A percentile compares a stretch with the other conserved stretches of the same genome.
Evolutionary conservation across 2,797 vertebrate species (phyloP).

Genomic region (Argya squamiceps): DNA sequence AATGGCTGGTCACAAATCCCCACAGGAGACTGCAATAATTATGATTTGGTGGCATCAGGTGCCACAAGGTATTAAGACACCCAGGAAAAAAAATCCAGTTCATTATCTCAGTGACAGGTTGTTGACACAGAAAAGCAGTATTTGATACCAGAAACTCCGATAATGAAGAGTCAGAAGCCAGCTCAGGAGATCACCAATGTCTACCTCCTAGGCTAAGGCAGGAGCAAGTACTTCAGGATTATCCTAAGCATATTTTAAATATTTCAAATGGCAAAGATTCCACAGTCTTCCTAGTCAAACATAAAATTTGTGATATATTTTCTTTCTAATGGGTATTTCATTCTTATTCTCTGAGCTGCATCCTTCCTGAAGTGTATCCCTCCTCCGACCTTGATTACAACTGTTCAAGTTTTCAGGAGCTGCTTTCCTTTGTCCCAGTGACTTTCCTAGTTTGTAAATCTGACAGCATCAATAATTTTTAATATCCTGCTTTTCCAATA

Average conservation of each 20-base stretch:
- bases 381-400: background rate
- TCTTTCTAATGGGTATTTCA: background rate
- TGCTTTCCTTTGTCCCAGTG: background rate
- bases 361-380: background rate
- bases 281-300: background rate
- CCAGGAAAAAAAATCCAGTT: background rate
- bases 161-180: background rate
- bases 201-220: background rate
- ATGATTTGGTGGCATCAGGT: background rate
- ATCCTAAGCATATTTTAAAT: background rate
- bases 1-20: background rate
- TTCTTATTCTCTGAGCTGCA: background rate
- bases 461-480: background rate
- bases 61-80: background rate
- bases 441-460: background rate
- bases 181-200: background rate
- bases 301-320: background rate
- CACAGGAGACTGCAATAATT: background rate
- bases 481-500: background rate
- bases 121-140: background rate
- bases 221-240: background rate
- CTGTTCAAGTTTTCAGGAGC: background rate
- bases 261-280: background rate
- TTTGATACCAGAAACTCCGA: background rate
- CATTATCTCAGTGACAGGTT: background rate